Evolutionary conservation across 2,888 invertebrate genomes (phyloP).

Genomic region (Ophraella communa): DNA sequence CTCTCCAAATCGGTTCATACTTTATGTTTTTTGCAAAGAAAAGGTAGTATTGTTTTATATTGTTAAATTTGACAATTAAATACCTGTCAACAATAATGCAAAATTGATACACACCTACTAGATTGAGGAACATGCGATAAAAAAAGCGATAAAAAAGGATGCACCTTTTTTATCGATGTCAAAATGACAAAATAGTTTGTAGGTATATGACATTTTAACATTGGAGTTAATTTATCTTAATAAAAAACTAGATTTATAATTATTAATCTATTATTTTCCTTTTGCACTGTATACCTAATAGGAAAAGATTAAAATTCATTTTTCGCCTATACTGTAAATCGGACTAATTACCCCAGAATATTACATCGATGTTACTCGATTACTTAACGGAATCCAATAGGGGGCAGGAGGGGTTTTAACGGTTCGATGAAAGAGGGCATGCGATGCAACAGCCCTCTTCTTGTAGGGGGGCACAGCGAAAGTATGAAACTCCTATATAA

Average conservation of each 20-base stretch:
- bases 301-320: constrained; percentile 13
- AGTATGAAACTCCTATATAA: constrained; percentile 55
- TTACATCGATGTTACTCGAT: constrained; percentile 43
- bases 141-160: too few relatives aligned
- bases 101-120: too few relatives aligned
- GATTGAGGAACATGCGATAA: too few relatives aligned
- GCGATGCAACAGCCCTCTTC: constrained; percentile 34
- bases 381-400: constrained; percentile 43
- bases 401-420: constrained; percentile 38
- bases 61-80: too few relatives aligned
- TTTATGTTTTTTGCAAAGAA: too few relatives aligned
- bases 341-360: constrained; percentile 24
- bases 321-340: constrained; percentile 29
- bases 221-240: neutral
- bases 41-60: too few relatives aligned
- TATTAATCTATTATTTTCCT: neutral
- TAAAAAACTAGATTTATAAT: neutral
- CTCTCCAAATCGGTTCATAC: too few relatives aligned
- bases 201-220: too few relatives aligned
- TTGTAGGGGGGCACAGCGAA: constrained; percentile 47
- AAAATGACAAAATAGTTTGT: too few relatives aligned
- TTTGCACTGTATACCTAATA: neutral
- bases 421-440: constrained; percentile 20
- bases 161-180: too few relatives aligned
- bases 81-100: too few relatives aligned